These are phyloP conservation scores for Pangasius larnaudii DNA, from an alignment of 2,797 vertebrate genomes.

Conservation along the genomic window DNA sequence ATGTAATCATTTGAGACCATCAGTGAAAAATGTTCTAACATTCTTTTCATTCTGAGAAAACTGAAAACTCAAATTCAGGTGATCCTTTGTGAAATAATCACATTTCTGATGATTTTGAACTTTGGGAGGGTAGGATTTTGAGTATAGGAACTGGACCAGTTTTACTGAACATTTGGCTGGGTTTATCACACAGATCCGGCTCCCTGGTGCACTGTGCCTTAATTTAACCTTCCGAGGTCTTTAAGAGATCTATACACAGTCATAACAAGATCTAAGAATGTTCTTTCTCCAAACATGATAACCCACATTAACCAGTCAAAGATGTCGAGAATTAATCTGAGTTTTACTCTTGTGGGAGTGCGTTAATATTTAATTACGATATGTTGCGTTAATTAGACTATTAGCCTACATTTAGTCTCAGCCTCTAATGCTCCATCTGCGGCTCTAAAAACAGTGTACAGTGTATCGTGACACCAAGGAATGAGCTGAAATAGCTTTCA, in stretches of 20 bases:
- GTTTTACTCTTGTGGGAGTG: neutral
- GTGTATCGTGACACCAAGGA: neutral
- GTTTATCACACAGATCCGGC: neutral
- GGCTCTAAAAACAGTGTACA: neutral
- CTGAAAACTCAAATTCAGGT: no score
- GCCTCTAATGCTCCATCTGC: neutral
- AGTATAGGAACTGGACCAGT: neutral
- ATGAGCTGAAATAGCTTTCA: conserved; percentile 8
- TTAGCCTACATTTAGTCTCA: conserved; percentile 8
- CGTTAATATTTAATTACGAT: neutral
- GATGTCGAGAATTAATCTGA: neutral
- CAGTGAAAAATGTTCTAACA: neutral
- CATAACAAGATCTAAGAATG: neutral
- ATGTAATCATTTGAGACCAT: neutral
- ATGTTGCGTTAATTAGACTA: conserved; percentile 17
- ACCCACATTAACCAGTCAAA: neutral
- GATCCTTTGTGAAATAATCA: neutral
- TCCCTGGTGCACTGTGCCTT: neutral
- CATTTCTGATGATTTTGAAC: neutral
- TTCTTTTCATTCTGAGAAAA: neutral
- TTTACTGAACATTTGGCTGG: neutral
- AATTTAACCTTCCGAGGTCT: neutral
- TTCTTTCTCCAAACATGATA: neutral
- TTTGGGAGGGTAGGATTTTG: neutral
- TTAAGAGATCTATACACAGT: neutral